phyloP scores from a whole-genome alignment of 2,113 vertebrate species.

The Mystacornis crossleyi region DNA sequence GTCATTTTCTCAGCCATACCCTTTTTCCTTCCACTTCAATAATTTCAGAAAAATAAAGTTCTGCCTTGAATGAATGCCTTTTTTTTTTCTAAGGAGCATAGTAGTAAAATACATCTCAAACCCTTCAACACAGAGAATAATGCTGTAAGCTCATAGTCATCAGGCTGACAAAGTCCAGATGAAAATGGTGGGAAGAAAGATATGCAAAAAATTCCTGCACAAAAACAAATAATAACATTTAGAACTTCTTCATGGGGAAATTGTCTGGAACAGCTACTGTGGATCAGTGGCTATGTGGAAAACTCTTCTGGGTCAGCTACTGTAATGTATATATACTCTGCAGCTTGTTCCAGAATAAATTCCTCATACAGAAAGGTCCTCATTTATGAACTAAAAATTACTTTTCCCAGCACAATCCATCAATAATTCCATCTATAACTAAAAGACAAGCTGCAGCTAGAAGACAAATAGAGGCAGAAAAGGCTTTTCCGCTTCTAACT shows the following conservation, averaged over 20 bases:
- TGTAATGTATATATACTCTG: not conserved
- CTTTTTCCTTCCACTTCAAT: not conserved
- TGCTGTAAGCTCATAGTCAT: not conserved
- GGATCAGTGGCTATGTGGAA: not conserved
- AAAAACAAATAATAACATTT: not conserved
- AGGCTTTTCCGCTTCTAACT: not conserved
- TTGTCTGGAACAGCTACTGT: not conserved
- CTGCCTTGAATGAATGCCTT: not conserved
- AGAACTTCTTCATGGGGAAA: not conserved
- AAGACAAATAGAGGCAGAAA: not conserved
- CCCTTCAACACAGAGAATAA: not conserved
- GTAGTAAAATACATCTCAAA: not conserved
- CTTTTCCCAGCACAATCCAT: not conserved
- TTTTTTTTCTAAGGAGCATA: not conserved
- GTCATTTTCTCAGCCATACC: not conserved
- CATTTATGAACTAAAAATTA: not conserved
- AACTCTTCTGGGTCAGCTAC: not conserved
- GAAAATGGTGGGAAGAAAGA: not conserved
- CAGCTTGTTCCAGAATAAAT: not conserved
- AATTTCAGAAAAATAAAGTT: constrained; percentile 39
- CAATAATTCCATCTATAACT: not conserved
- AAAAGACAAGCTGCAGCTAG: not conserved
- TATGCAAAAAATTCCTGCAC: not conserved
- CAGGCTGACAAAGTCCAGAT: not conserved
- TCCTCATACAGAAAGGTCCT: not conserved